Evolutionary conservation across 2,113 vertebrate genomes (phyloP).

Genomic region (Copsychus sechellarum): DNA sequence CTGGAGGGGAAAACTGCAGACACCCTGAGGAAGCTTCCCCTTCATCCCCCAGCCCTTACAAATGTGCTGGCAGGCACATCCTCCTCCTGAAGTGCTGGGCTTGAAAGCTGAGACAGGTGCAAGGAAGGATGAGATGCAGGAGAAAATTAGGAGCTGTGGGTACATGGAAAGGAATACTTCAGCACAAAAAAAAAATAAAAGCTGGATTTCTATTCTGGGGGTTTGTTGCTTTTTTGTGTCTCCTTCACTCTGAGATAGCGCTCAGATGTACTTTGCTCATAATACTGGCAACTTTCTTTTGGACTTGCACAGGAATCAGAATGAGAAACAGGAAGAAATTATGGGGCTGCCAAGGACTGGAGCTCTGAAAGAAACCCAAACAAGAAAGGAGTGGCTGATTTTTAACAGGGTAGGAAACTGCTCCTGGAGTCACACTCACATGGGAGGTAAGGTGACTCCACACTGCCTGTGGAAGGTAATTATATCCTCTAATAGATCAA

Average conservation of each 20-base stretch:
- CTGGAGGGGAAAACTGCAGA: background rate
- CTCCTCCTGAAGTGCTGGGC: background rate
- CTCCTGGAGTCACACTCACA: background rate
- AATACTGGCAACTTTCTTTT: background rate
- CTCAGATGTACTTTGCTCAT: background rate
- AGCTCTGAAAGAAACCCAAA: background rate
- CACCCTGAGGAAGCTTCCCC: background rate
- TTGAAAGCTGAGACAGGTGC: conserved; percentile 60
- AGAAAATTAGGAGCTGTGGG: conserved; percentile 11
- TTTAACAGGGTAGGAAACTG: background rate
- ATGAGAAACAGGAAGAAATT: background rate
- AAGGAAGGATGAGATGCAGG: conserved; percentile 43
- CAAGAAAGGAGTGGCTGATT: background rate
- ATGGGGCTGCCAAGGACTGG: background rate
- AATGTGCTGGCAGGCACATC: conserved; percentile 36
- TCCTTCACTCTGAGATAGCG: background rate
- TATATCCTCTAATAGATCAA: background rate
- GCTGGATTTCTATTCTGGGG: conserved; percentile 37
- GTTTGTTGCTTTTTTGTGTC: conserved; percentile 20
- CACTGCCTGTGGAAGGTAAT: background rate
- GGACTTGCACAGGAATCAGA: background rate
- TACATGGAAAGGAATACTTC: background rate
- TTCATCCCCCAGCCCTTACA: background rate
- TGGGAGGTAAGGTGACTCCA: background rate
- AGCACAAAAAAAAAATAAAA: background rate